Conservation (phyloP, 2,113 vertebrate genomes). For the Muntiacus muntjak region DNA sequence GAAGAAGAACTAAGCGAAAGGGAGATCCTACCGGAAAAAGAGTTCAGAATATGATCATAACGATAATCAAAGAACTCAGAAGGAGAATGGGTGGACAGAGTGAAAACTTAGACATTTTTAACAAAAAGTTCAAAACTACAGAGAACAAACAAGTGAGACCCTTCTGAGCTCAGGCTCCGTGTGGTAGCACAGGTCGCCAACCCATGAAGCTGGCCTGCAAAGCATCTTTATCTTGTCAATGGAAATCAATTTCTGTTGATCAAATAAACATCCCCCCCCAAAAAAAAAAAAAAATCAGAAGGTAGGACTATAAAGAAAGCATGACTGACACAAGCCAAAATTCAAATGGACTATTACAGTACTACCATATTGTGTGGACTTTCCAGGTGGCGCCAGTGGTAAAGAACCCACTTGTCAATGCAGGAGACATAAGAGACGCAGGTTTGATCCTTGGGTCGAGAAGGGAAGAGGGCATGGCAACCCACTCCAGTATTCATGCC, state of each 20-base stretch:
- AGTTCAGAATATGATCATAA: neutral
- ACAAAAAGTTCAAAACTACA: neutral
- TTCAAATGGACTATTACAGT: neutral
- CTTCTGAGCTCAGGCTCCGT: neutral
- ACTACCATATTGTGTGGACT: neutral
- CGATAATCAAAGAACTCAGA: neutral
- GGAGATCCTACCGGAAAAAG: neutral
- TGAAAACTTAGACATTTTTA: neutral
- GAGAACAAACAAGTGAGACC: neutral
- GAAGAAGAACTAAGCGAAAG: neutral
- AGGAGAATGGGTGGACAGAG: neutral
- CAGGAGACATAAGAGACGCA: neutral
- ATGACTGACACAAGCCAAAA: neutral
- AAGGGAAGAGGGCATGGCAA: neutral
- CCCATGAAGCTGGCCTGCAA: neutral
- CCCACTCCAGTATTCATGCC: neutral
- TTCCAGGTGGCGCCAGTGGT: neutral
- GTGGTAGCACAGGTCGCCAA: neutral
- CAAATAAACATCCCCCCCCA: neutral
- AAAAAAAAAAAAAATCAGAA: neutral
- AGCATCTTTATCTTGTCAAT: neutral
- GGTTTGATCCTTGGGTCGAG: accelerated
- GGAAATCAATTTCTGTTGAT: neutral
- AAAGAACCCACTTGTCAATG: neutral
- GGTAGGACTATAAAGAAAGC: neutral